Percentiles rank a stretch among this genome's conserved stretches.
Conservation (phyloP, 2,888 invertebrate genomes). For the Leptinotarsa haldemani region DNA sequence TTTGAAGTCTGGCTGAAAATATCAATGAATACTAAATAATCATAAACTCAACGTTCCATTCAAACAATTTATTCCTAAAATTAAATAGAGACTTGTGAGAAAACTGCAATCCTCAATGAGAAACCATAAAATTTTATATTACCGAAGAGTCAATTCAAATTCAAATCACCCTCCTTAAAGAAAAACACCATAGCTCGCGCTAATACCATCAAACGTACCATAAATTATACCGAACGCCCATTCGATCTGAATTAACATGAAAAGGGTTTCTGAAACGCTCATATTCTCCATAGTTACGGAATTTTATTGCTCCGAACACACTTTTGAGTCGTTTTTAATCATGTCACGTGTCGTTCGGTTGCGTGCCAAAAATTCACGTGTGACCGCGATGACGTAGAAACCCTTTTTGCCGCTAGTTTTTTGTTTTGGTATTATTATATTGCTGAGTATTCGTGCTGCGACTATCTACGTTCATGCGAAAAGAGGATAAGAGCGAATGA, state of each 20-base stretch:
- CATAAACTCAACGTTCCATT: neutral
- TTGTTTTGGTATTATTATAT: neutral
- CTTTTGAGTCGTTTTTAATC: constrained; percentile 21
- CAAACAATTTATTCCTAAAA: neutral
- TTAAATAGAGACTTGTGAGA: neutral
- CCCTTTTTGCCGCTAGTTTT: neutral
- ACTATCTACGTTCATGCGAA: constrained; percentile 1
- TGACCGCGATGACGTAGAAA: constrained; percentile 10
- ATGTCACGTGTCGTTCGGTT: constrained; percentile 24
- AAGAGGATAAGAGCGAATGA: neutral
- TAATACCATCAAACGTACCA: constrained; percentile 22
- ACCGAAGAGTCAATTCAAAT: constrained; percentile 1
- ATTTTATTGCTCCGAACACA: constrained; percentile 40
- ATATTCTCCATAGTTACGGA: constrained; percentile 36
- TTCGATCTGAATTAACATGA: constrained; percentile 40
- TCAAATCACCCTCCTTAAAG: neutral
- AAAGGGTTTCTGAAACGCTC: constrained; percentile 46
- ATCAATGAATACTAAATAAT: neutral
- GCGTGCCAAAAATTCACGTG: constrained; percentile 27
- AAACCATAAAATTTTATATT: constrained; percentile 9
- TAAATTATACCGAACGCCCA: constrained; percentile 29
- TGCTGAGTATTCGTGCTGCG: neutral
- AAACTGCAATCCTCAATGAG: neutral
- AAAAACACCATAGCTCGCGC: constrained; percentile 14
- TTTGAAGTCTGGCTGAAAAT: too few species aligned